Percentiles rank a stretch among this genome's conserved stretches.
Conservation (phyloP, 2,888 invertebrate species). For the Helleia helle region DNA sequence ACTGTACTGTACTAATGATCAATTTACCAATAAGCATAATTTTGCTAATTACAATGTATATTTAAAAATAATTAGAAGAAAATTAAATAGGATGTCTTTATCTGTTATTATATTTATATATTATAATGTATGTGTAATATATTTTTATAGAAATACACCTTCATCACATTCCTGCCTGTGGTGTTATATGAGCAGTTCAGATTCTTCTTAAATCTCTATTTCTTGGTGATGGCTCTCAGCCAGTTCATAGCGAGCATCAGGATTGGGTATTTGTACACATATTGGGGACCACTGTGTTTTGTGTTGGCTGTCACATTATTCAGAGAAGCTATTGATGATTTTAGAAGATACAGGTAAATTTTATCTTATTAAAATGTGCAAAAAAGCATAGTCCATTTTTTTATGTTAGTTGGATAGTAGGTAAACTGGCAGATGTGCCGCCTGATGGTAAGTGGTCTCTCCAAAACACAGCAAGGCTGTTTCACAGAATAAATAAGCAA, state of each 20-base stretch:
- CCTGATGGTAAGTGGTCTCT: no score
- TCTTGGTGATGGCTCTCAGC: slow-evolving; percentile 97
- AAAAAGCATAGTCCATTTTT: no score
- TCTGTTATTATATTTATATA: neutral
- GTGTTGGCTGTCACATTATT: slow-evolving; percentile 96
- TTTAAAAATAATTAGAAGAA: no score
- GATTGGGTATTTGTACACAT: slow-evolving; percentile 98
- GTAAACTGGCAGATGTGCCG: no score
- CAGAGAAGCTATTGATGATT: slow-evolving; percentile 97
- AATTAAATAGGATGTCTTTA: no score
- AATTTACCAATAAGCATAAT: no score
- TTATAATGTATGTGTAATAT: slow-evolving; percentile 12
- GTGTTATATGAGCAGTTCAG: slow-evolving; percentile 99
- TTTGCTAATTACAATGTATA: no score
- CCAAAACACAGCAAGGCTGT: no score
- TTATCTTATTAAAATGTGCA: neutral
- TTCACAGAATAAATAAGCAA: no score
- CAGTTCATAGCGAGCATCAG: slow-evolving; percentile 98
- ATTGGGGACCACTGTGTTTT: slow-evolving; percentile 99
- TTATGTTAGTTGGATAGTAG: no score
- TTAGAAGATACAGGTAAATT: slow-evolving; percentile 81
- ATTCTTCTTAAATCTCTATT: slow-evolving; percentile 98
- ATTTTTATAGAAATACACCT: slow-evolving; percentile 88
- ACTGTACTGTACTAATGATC: no score
- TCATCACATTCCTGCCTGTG: slow-evolving; percentile 89